Percentiles rank a stretch among this genome's conserved stretches.
phyloP scores from a whole-genome alignment of 2,888 invertebrate species.

The Tetropium fuscum region DNA sequence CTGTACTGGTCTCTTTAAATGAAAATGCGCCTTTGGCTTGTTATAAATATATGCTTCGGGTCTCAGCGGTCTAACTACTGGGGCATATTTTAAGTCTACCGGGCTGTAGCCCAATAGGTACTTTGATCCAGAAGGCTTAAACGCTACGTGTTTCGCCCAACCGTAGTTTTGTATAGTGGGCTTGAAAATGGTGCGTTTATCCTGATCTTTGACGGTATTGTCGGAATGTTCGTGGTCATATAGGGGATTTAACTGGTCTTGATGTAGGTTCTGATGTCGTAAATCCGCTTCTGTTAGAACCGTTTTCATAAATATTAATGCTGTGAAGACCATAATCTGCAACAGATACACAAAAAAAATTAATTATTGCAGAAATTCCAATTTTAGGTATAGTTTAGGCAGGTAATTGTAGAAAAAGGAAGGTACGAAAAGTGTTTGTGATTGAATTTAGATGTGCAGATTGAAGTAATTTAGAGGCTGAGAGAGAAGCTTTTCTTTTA shows the following conservation, averaged over 20 bases:
- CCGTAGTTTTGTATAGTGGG: slow-evolving; percentile 45
- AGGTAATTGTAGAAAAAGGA: too few species aligned
- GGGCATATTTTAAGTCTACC: slow-evolving; percentile 53
- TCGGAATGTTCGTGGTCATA: slow-evolving; percentile 49
- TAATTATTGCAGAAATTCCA: too few species aligned
- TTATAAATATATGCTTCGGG: slow-evolving; percentile 46
- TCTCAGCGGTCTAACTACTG: slow-evolving; percentile 53
- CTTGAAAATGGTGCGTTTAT: slow-evolving; percentile 58
- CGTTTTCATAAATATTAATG: slow-evolving; percentile 35
- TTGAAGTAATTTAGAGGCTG: too few species aligned
- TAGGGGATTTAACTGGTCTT: slow-evolving; percentile 54
- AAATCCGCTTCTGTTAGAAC: slow-evolving; percentile 45
- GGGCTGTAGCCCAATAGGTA: slow-evolving; percentile 56
- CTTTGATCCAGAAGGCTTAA: slow-evolving; percentile 54
- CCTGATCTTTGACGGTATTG: slow-evolving; percentile 51
- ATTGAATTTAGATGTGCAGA: too few species aligned
- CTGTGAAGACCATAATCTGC: slow-evolving; percentile 40
- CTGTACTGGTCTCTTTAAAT: slow-evolving; percentile 40
- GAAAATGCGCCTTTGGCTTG: slow-evolving; percentile 46
- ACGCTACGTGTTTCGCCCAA: slow-evolving; percentile 57
- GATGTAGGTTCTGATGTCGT: slow-evolving; percentile 45
- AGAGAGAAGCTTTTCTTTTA: too few species aligned
- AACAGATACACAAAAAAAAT: slow-evolving; percentile 31
- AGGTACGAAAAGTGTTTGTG: too few species aligned
- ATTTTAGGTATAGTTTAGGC: too few species aligned